Conservation (phyloP, 2,797 vertebrate species). For the Holocentrus rufus region DNA sequence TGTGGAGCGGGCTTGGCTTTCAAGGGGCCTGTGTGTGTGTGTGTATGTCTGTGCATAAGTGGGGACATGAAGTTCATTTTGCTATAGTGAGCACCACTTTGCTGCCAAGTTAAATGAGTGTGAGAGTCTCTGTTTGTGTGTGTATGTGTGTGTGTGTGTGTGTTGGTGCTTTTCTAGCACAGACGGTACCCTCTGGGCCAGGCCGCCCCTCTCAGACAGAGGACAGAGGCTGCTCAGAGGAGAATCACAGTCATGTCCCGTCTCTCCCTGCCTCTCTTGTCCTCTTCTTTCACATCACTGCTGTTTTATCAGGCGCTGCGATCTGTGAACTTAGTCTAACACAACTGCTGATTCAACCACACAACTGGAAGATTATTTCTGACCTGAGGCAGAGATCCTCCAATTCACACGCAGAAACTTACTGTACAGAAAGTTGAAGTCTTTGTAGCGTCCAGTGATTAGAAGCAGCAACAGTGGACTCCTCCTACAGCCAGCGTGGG, state of each 20-base stretch:
- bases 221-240: constrained; percentile 52
- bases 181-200: constrained; percentile 25
- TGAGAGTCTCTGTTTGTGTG: constrained; percentile 37
- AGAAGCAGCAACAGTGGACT: not conserved
- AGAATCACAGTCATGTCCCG: constrained; percentile 43
- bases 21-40: constrained; percentile 30
- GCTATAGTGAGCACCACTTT: constrained; percentile 28
- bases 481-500: constrained; percentile 42
- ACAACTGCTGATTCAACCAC: constrained; percentile 36
- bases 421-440: constrained; percentile 14
- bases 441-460: constrained; percentile 16
- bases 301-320: constrained; percentile 35
- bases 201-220: constrained; percentile 47
- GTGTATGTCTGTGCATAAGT: constrained; percentile 10
- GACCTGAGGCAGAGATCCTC: not conserved
- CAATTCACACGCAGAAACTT: constrained; percentile 8
- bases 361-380: not conserved
- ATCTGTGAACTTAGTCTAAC: constrained; percentile 17
- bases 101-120: constrained; percentile 34
- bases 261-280: constrained; percentile 57
- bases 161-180: constrained; percentile 29
- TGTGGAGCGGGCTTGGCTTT: constrained; percentile 32
- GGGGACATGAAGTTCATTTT: constrained; percentile 29
- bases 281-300: constrained; percentile 16
- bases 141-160: constrained; percentile 14